Evolutionary conservation across 2,113 vertebrate genomes (phyloP), one percentile per base, ranked within the genome.

Genomic region (Tapirus terrestris): DNA sequence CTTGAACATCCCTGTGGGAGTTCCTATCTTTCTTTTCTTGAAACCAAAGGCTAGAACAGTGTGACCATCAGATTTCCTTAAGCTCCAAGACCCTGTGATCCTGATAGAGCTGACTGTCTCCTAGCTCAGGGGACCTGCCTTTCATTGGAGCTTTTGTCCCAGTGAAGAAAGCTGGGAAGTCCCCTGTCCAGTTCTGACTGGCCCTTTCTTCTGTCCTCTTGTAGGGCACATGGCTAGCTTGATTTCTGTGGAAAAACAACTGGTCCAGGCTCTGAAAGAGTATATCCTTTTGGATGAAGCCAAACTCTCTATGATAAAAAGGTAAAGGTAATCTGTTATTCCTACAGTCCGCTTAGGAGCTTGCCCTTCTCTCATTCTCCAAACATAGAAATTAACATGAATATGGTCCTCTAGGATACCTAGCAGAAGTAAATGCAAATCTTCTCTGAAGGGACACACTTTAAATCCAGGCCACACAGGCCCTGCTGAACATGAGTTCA

Each of bases 171-270:
- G 9, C 8, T 33, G 25, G 20, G 39, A 53, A 70, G 36, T 72
- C 17, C 0, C 70, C 6, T 85, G 84, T 29, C 1, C 6, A 8
- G 13, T 68, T 92, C 96, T 84, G 45, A 67, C 1, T 13, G 67
- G 16, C 81, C 27, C 18, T 63, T 60, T 93, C 29, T 36, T 82
- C 0, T 65, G 8, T 95, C 84, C 39, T 51, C 17, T 33, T 98
- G 56, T 81, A 99, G 99, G 99, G 83, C 99, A 99, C 81, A 99
- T 99, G 99, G 99, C 99, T 48, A 99, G 99, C 97, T 96, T 99
- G 96, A 99, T 99, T 96, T 99, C 98, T 93, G 99, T 99, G 0
- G 99, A 99, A 96, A 99, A 99, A 95, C 99, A 99, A 98, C 72
- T 99, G 92, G 99, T 99, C 0, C 99, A 99, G n/a, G 99, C 99